phyloP scores from a whole-genome alignment of 1,140 invertebrate species.

The Drosophila jambulina region DNA sequence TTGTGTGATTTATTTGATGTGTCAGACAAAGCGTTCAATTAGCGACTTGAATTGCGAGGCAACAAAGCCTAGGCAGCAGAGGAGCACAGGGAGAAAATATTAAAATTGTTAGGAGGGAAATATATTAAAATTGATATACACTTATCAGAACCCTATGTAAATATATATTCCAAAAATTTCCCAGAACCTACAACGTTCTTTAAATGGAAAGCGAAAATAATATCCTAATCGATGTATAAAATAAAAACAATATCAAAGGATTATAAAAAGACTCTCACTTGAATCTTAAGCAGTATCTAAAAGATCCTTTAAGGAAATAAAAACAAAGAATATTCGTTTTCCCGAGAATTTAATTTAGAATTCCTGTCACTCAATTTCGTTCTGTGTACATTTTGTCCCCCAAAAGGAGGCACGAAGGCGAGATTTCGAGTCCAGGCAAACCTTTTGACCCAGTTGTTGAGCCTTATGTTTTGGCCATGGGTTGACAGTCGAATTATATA shows the following conservation, averaged over 20 bases:
- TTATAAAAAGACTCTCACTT: too few species aligned
- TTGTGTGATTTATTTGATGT: conserved; percentile 83
- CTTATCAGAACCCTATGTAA: too few species aligned
- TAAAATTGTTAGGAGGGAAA: not conserved
- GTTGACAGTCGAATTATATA: conserved; percentile 63
- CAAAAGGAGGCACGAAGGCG: not conserved
- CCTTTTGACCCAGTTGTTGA: conserved; percentile 57
- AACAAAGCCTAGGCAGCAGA: conserved; percentile 41
- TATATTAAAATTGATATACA: not conserved
- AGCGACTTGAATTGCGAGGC: conserved; percentile 80
- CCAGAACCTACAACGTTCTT: too few species aligned
- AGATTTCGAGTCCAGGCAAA: conserved; percentile 9
- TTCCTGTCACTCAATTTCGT: not conserved
- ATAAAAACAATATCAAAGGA: too few species aligned
- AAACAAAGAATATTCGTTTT: too few species aligned
- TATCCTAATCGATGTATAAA: too few species aligned
- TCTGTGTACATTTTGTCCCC: not conserved
- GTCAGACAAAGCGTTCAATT: conserved; percentile 85
- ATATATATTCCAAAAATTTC: too few species aligned
- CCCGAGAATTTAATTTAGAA: not conserved
- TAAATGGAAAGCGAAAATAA: too few species aligned
- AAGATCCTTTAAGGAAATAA: too few species aligned
- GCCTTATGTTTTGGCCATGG: conserved; percentile 39
- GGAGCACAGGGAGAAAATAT: not conserved
- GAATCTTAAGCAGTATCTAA: too few species aligned